These are phyloP conservation scores for Aegithalos caudatus DNA, from an alignment of 2,113 vertebrate species.

Conservation along the genomic window DNA sequence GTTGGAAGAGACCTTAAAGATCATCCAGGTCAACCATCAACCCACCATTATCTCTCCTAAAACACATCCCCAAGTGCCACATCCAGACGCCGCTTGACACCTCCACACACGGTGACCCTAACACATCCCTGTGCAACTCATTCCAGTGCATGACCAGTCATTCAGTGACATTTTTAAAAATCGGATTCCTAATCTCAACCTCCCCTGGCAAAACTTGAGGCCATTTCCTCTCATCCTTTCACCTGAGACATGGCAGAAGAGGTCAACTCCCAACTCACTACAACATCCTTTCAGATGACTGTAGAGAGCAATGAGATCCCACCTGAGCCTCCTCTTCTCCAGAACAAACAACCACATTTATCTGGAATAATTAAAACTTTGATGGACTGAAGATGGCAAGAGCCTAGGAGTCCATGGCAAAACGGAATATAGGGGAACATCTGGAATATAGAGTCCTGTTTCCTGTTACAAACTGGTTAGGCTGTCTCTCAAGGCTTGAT, in stretches of 20 bases:
- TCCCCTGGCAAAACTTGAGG: neutral
- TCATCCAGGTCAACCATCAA: neutral
- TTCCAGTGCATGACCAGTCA: neutral
- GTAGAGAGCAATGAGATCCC: neutral
- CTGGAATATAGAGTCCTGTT: neutral
- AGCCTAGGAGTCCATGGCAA: neutral
- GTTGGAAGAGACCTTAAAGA: neutral
- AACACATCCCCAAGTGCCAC: neutral
- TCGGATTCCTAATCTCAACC: neutral
- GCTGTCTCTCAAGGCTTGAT: neutral
- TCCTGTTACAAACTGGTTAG: neutral
- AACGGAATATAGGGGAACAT: neutral
- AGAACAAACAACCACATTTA: neutral
- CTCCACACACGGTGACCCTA: no score
- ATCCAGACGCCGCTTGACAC: accelerated
- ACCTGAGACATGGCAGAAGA: neutral
- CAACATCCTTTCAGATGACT: neutral
- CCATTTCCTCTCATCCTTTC: neutral
- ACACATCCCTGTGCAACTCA: neutral
- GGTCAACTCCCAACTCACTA: neutral
- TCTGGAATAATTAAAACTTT: neutral
- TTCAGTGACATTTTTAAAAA: neutral
- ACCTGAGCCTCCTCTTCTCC: neutral
- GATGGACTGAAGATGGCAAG: neutral
- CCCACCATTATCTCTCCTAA: neutral